Percentiles rank a stretch among this genome's conserved stretches.
Evolutionary conservation across 2,888 invertebrate species (phyloP).

Genomic region (Saturnia japonica): DNA sequence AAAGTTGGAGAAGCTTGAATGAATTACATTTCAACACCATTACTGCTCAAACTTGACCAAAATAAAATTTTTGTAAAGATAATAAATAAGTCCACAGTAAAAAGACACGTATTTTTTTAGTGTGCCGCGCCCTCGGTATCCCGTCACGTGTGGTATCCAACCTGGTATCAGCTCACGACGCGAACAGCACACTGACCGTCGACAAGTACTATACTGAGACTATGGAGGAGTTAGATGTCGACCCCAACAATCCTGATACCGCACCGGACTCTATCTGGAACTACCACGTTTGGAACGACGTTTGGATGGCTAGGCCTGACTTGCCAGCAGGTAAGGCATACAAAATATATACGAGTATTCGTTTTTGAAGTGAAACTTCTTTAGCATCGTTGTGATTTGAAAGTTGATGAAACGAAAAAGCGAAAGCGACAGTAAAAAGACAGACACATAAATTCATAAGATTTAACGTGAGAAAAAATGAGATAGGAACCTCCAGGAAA

Average conservation of each 20-base stretch:
- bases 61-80: background rate
- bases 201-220: constrained; percentile 88
- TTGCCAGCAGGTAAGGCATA: constrained; percentile 46
- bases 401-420: no score
- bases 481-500: no score
- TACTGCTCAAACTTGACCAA: no score
- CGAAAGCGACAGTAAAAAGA: no score
- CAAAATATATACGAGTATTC: background rate
- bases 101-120: constrained; percentile 54
- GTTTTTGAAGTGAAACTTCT: background rate
- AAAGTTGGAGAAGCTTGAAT: background rate
- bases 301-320: constrained; percentile 92
- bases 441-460: no score
- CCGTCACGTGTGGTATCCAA: constrained; percentile 92
- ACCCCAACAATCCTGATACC: constrained; percentile 85
- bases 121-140: constrained; percentile 90
- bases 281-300: constrained; percentile 95
- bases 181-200: constrained; percentile 88
- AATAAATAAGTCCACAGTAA: background rate
- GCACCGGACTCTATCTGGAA: constrained; percentile 91
- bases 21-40: no score
- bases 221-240: constrained; percentile 84
- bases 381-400: no score
- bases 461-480: no score
- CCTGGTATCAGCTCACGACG: constrained; percentile 92